Evolutionary conservation across 2,888 invertebrate genomes (phyloP), one percentile per base, ranked within the genome.

Genomic region (Mythimna vitellina): DNA sequence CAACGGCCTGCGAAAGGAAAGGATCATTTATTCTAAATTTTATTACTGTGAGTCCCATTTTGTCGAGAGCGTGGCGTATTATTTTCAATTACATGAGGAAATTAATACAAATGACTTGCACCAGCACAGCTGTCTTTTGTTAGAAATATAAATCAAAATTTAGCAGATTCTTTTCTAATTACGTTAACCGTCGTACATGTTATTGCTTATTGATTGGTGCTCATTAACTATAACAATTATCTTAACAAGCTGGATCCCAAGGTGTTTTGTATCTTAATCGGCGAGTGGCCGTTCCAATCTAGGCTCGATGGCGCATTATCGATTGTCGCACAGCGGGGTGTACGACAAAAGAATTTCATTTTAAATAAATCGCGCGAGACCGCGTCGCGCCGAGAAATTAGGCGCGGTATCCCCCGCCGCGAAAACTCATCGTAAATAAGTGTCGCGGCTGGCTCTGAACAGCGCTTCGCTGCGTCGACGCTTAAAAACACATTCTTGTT

Each of bases 381-480:
- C 92, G 94, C 94, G 93, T 93, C 93, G 94, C 93, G 92, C 91
- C 93, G 89, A 93, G 94, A 94, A 96, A 95, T 96, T 96, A 96
- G 96, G 95, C 92, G 92, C 89, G 88, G 92, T 91, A 91, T 92
- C 95, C 92, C 96, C 96, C 92, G 95, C 93, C 93, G 96, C 92
- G 96, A 95, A 94, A 92, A 92, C 95, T 93, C 94, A 89, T 94
- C 95, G 94, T 95, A 94, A 95, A 96, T 95, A 95, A 93, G 91
- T 93, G 94, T 95, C 93, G 92, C 92, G 90, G 89, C 85, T 87
- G 89, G 87, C 86, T 88, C 83, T 87, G 89, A 89, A 84, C 90
- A 85, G 81, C 84, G 85, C 88, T 87, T 89, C 89, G 90, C 87
- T 91, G 90, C 87, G 89, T 87, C 89, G 88, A 91, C 88, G 91